A percentile compares a stretch with the other conserved stretches of the same genome.
phyloP scores from a whole-genome alignment of 2,113 vertebrate genomes.

The Heterotis niloticus region DNA sequence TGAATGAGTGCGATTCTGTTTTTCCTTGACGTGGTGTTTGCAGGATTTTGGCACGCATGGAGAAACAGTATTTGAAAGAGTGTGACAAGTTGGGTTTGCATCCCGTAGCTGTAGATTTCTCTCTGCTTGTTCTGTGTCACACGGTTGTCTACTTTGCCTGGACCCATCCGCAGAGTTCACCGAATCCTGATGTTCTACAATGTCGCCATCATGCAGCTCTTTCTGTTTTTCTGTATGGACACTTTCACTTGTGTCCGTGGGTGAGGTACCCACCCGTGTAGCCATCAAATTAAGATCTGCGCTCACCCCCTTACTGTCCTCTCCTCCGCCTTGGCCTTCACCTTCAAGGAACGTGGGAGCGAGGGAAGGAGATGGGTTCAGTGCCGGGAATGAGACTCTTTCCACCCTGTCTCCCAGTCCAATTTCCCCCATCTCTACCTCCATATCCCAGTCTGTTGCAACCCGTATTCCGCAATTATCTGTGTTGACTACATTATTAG shows the following conservation, averaged over 20 bases:
- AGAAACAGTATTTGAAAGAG: not conserved
- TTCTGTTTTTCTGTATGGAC: not conserved
- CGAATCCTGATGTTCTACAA: not conserved
- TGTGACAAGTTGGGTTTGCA: not conserved
- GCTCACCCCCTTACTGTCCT: constrained; percentile 25
- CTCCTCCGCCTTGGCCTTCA: constrained; percentile 25
- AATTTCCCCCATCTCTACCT: constrained; percentile 56
- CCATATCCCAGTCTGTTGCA: constrained; percentile 64
- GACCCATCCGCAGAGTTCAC: not conserved
- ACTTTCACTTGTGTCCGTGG: not conserved
- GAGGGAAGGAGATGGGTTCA: constrained; percentile 63
- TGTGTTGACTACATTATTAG: constrained; percentile 16
- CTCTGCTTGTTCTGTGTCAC: not conserved
- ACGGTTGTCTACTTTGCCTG: not conserved
- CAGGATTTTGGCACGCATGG: constrained; percentile 12
- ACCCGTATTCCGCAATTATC: constrained; percentile 44
- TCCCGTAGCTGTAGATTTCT: not conserved
- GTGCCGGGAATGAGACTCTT: constrained; percentile 62
- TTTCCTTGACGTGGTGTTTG: constrained; percentile 16
- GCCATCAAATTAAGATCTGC: not conserved
- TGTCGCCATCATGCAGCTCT: not conserved
- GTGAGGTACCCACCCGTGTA: not conserved
- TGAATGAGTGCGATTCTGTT: not conserved
- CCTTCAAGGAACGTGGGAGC: constrained; percentile 41
- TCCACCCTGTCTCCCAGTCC: constrained; percentile 48